Conservation (phyloP, 1,140 invertebrate genomes). For the Mamestra configurata region DNA sequence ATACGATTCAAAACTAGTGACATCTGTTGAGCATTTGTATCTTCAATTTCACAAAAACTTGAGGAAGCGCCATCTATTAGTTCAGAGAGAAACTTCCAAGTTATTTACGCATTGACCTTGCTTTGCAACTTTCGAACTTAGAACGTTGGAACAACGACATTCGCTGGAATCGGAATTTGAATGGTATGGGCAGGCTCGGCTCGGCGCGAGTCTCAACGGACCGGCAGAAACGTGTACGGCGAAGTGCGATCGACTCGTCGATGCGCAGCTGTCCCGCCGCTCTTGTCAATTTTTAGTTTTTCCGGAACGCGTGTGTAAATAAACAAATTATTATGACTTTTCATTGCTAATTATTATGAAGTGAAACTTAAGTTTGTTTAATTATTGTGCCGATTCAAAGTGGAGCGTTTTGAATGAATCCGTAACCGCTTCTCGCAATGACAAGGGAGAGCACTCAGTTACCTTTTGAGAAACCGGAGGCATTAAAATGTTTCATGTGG, state of each 20-base stretch:
- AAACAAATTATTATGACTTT: constrained; percentile 86
- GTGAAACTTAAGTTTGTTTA: constrained; percentile 84
- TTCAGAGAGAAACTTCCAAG: constrained; percentile 53
- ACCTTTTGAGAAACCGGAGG: constrained; percentile 86
- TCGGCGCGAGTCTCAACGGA: constrained; percentile 48
- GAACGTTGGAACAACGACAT: constrained; percentile 77
- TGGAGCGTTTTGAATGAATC: constrained; percentile 73
- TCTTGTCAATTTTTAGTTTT: constrained; percentile 83
- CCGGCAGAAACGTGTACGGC: constrained; percentile 86
- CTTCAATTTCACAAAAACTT: background rate
- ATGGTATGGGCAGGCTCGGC: constrained; percentile 59
- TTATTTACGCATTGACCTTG: constrained; percentile 67
- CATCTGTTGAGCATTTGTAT: constrained; percentile 29
- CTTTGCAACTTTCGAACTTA: constrained; percentile 82
- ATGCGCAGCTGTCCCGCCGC: constrained; percentile 84
- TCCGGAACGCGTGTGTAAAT: constrained; percentile 85
- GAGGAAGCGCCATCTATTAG: constrained; percentile 57
- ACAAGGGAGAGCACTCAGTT: constrained; percentile 87
- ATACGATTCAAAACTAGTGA: too few species aligned
- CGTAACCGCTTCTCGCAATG: constrained; percentile 87
- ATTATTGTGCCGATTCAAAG: constrained; percentile 77
- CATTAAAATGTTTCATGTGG: constrained; percentile 87
- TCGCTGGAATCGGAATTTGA: constrained; percentile 78
- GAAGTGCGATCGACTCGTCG: constrained; percentile 87
- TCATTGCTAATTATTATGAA: constrained; percentile 81